These are phyloP conservation scores for Rosalia funebris DNA, from an alignment of 2,888 invertebrate species.

Conservation along the genomic window DNA sequence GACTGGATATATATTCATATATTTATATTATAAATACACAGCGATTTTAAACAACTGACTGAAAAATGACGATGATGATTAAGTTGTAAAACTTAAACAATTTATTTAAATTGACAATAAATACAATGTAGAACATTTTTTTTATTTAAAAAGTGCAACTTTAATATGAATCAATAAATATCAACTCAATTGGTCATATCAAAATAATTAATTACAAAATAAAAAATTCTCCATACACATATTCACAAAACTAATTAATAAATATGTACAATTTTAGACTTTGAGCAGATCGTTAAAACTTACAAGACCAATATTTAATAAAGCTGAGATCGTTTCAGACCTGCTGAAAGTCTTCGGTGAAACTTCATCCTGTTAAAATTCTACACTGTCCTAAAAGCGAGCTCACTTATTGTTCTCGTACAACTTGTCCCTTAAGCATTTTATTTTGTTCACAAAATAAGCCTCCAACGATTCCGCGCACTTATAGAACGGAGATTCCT, in stretches of 20 bases:
- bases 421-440: conserved; percentile 85
- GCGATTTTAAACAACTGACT: conserved; percentile 34
- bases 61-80: conserved; percentile 16
- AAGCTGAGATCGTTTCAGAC: conserved; percentile 54
- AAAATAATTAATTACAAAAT: conserved; percentile 45
- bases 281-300: conserved; percentile 42
- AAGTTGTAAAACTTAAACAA: conserved; percentile 36
- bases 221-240: conserved; percentile 45
- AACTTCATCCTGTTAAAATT: conserved; percentile 35
- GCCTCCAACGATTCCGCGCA: conserved; percentile 96
- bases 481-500: conserved; percentile 94
- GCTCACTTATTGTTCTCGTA: conserved; percentile 68
- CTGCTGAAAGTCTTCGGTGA: conserved; percentile 44
- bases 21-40: conserved; percentile 29
- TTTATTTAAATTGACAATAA: conserved; percentile 35
- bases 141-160: conserved; percentile 28
- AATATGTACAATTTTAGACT: conserved; percentile 35
- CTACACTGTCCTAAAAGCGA: conserved; percentile 18
- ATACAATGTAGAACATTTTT: conserved; percentile 28
- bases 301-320: conserved; percentile 38
- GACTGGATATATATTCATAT: conserved; percentile 43
- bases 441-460: conserved; percentile 94
- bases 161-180: conserved; percentile 44
- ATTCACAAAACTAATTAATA: conserved; percentile 40
- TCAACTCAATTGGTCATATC: conserved; percentile 38